Evolutionary conservation across 2,888 invertebrate genomes (phyloP).

Genomic region (Cephus nigrinus): DNA sequence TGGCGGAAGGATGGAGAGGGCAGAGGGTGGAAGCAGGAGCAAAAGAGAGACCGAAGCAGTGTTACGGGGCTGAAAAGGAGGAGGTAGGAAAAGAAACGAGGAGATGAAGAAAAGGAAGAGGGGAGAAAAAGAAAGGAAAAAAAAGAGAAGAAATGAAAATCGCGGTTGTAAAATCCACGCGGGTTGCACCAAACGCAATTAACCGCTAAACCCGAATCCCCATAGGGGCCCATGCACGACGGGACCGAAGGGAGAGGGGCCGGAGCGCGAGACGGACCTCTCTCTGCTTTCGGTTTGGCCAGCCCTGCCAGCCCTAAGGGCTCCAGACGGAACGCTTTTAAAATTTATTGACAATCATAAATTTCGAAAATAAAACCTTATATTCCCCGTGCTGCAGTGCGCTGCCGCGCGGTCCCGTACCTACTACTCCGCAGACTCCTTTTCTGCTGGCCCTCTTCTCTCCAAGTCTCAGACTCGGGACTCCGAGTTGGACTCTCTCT

Average conservation of each 20-base stretch:
- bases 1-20: neutral
- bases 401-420: conserved; percentile 29
- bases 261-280: conserved; percentile 14
- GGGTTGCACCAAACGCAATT: conserved; percentile 62
- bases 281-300: conserved; percentile 58
- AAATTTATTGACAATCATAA: conserved; percentile 68
- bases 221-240: conserved; percentile 49
- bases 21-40: conserved; percentile 14
- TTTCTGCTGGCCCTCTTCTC: conserved; percentile 12
- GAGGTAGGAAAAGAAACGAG: conserved; percentile 11
- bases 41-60: conserved; percentile 11
- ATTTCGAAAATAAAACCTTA: conserved; percentile 67
- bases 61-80: neutral
- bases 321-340: conserved; percentile 67
- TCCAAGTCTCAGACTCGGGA: neutral
- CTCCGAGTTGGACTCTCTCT: conserved; percentile 16
- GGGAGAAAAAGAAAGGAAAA: conserved; percentile 12
- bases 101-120: conserved; percentile 11
- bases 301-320: conserved; percentile 65
- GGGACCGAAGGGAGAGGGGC: conserved; percentile 12
- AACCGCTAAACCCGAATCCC: conserved; percentile 60
- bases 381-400: conserved; percentile 51
- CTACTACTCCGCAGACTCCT: conserved; percentile 14
- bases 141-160: conserved; percentile 56
- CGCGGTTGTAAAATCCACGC: conserved; percentile 60